Conservation (phyloP, 2,888 invertebrate genomes). For the Limnephilus rhombicus region DNA sequence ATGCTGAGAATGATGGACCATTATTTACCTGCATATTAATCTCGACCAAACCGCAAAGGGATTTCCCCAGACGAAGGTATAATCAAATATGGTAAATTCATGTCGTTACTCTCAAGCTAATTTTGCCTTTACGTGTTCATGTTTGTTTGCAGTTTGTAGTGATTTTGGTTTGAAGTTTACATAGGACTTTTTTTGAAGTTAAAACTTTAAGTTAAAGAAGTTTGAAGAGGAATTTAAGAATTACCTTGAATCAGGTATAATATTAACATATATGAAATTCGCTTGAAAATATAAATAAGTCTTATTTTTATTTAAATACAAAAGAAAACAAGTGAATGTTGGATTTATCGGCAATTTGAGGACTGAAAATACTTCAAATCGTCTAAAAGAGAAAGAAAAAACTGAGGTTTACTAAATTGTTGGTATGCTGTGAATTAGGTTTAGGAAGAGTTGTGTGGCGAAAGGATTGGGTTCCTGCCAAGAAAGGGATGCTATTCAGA, state of each 20-base stretch:
- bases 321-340: neutral
- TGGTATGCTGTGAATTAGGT: neutral
- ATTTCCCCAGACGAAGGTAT: neutral
- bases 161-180: neutral
- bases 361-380: too few species aligned
- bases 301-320: too few species aligned
- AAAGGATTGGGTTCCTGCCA: neutral
- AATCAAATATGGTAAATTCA: neutral
- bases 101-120: neutral
- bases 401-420: neutral
- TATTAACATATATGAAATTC: neutral
- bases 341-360: too few species aligned
- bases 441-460: neutral
- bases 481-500: too few species aligned
- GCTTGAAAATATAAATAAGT: too few species aligned
- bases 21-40: constrained; percentile 1
- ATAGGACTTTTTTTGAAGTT: neutral
- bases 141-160: neutral
- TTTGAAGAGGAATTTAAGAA: neutral
- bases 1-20: neutral
- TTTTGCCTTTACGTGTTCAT: neutral
- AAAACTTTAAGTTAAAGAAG: neutral
- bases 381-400: too few species aligned
- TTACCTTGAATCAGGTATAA: neutral
- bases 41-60: neutral